phyloP scores from a whole-genome alignment of 2,797 vertebrate genomes.

The Pantherophis vulpinus region DNA sequence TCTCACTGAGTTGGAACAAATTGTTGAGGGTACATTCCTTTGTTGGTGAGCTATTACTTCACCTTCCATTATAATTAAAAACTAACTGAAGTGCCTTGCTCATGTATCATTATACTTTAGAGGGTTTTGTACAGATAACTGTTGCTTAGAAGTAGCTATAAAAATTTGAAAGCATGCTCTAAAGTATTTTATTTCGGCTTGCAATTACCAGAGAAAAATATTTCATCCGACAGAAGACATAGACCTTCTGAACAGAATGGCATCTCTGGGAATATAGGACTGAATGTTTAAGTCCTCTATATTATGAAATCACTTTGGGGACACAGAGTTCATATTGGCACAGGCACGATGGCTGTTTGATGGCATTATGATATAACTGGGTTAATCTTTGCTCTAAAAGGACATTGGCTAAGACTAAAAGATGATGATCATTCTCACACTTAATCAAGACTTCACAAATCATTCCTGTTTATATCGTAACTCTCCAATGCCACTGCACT shows the following conservation, averaged over 20 bases:
- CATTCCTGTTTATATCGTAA: background rate
- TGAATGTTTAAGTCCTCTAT: background rate
- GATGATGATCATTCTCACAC: background rate
- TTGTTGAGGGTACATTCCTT: background rate
- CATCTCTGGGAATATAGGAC: background rate
- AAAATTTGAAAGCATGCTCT: background rate
- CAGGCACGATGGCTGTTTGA: background rate
- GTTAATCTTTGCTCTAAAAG: background rate
- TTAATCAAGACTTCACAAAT: background rate
- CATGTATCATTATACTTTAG: background rate
- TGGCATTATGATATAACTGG: background rate
- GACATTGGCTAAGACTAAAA: background rate
- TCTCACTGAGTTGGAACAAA: background rate
- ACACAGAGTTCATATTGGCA: background rate
- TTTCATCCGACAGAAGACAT: background rate
- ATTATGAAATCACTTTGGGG: background rate
- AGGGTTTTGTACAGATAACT: background rate
- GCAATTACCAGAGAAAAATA: background rate
- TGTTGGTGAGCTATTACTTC: conserved; percentile 2
- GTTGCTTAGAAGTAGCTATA: background rate
- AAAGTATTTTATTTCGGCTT: background rate
- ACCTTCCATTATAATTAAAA: conserved; percentile 9
- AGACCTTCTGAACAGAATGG: background rate
- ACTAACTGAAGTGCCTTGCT: conserved; percentile 4
- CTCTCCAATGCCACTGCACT: no score